Conservation (phyloP, 2,888 invertebrate species). For the Cyaniris semiargus region DNA sequence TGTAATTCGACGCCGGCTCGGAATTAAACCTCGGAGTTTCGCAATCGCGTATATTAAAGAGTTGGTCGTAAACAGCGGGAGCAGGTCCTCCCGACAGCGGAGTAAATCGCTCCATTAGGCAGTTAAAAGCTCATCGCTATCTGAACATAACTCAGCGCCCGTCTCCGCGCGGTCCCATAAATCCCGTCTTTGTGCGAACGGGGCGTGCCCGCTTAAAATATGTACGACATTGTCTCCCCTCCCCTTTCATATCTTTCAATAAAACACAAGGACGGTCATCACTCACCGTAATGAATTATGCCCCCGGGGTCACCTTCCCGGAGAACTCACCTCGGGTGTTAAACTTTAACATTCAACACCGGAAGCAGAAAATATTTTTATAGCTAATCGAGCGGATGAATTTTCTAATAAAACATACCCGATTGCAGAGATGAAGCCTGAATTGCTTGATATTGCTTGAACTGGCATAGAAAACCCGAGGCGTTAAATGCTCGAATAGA, state of each 20-base stretch:
- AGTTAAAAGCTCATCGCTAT: slow-evolving; percentile 81
- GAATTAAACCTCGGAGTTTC: slow-evolving; percentile 32
- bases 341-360: slow-evolving; percentile 12
- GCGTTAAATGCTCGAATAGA: background rate
- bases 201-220: slow-evolving; percentile 78
- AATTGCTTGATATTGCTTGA: background rate
- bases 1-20: slow-evolving; percentile 15
- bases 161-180: slow-evolving; percentile 78
- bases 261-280: slow-evolving; percentile 66
- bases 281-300: slow-evolving; percentile 49
- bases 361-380: slow-evolving; percentile 8
- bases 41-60: slow-evolving; percentile 46
- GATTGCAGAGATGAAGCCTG: background rate
- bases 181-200: slow-evolving; percentile 78
- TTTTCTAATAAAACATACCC: background rate
- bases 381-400: background rate
- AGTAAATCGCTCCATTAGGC: slow-evolving; percentile 80
- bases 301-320: background rate
- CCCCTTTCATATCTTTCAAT: slow-evolving; percentile 67
- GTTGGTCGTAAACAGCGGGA: slow-evolving; percentile 59
- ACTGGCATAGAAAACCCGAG: background rate
- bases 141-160: slow-evolving; percentile 78
- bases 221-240: slow-evolving; percentile 78
- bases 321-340: background rate
- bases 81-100: slow-evolving; percentile 61